Percentiles rank a stretch among this genome's conserved stretches.
Evolutionary conservation across 2,888 invertebrate genomes (phyloP).

Genomic region (Conus canariensis): DNA sequence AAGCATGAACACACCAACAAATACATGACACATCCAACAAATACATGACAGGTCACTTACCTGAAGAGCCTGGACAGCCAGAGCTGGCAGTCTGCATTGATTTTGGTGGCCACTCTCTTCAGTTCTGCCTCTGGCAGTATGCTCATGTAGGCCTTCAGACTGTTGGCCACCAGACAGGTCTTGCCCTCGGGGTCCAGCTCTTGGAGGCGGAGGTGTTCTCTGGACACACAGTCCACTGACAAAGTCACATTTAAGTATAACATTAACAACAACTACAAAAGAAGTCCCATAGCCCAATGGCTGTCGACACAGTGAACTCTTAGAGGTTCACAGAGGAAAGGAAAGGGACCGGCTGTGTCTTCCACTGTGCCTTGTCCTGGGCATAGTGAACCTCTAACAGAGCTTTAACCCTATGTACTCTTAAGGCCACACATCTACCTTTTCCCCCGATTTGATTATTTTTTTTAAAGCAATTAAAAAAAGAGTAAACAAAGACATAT

Average conservation of each 20-base stretch:
- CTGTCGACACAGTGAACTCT: neutral
- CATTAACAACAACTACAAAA: neutral
- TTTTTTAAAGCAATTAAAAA: too few relatives aligned
- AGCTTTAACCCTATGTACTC: too few relatives aligned
- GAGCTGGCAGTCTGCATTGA: slow-evolving; percentile 90
- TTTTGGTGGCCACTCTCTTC: slow-evolving; percentile 88
- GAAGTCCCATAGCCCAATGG: neutral
- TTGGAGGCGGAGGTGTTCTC: slow-evolving; percentile 58
- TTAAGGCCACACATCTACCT: too few relatives aligned
- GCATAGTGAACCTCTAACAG: too few relatives aligned
- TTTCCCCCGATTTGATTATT: too few relatives aligned
- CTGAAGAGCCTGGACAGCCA: slow-evolving; percentile 93
- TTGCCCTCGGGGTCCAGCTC: slow-evolving; percentile 70
- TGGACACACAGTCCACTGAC: slow-evolving; percentile 5
- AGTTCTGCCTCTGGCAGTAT: slow-evolving; percentile 89
- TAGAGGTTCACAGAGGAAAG: neutral
- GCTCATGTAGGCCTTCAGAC: slow-evolving; percentile 91
- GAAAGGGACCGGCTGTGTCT: neutral
- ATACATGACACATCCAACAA: neutral
- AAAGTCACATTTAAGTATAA: neutral
- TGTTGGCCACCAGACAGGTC: slow-evolving; percentile 89
- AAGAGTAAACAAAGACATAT: too few relatives aligned
- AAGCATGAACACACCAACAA: neutral
- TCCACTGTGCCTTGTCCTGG: too few relatives aligned
- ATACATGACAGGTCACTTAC: slow-evolving; percentile 77